phyloP scores from a whole-genome alignment of 1,140 invertebrate species.

The Sycophaga agraensis region DNA sequence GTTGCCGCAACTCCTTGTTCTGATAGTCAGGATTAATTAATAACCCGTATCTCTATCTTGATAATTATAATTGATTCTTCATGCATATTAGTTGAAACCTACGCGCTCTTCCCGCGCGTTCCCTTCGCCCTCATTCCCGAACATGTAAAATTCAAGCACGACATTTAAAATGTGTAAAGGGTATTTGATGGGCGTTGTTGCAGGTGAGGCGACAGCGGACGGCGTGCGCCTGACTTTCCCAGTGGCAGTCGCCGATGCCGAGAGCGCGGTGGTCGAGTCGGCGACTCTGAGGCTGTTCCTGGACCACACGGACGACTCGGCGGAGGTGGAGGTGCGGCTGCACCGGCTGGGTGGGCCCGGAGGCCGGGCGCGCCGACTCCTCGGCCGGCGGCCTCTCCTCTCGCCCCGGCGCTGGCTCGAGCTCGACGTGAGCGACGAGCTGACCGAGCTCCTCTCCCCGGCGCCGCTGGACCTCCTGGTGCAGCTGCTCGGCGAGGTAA shows the following conservation, averaged over 20 bases:
- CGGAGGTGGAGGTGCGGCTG: neutral
- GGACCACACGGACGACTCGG: constrained; percentile 4
- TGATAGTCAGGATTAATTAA: too few relatives aligned
- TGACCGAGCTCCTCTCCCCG: neutral
- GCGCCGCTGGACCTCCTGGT: neutral
- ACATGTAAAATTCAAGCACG: too few relatives aligned
- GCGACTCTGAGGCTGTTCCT: constrained; percentile 18
- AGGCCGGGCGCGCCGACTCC: neutral
- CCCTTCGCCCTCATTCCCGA: too few relatives aligned
- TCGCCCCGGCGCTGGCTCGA: constrained; percentile 18
- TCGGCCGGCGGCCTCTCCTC: neutral
- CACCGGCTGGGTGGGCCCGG: neutral
- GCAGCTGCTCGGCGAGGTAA: constrained; percentile 15
- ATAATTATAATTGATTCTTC: too few relatives aligned
- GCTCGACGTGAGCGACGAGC: constrained; percentile 17
- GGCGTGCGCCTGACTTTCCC: constrained; percentile 11
- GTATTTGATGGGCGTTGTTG: too few relatives aligned
- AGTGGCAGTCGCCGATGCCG: neutral
- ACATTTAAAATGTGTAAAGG: too few relatives aligned
- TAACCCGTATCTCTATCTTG: too few relatives aligned
- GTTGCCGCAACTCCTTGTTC: too few relatives aligned
- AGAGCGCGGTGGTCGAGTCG: constrained; percentile 10
- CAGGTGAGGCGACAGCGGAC: neutral
- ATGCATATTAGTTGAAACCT: too few relatives aligned
- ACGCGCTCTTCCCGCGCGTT: too few relatives aligned